Evolutionary conservation across 1,140 invertebrate genomes (phyloP), one percentile per base, ranked within the genome.

Genomic region (Calliopsis andreniformis): DNA sequence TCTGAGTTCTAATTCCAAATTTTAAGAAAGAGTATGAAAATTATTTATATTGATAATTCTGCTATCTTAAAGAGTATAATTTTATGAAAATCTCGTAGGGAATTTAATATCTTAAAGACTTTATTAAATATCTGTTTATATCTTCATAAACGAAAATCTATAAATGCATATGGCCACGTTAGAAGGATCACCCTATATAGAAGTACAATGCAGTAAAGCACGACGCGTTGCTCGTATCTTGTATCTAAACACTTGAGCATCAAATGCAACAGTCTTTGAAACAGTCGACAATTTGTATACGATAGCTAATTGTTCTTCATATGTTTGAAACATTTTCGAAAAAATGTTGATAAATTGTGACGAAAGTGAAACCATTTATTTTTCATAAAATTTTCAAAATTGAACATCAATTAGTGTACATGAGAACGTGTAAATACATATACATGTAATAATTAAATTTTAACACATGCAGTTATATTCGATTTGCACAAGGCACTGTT

Each of bases 401-500:
- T n/a, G 14, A 51, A 42, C 45, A n/a, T n/a, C 61, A 53, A 1
- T 45, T 59, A 45, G 32, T 59, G 56, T 12, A 67, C 42, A 14
- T 43, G n/a, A 76, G 14, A 61, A 80, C 35, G 71, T 72, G 69
- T 78, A 64, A 64, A 80, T 80, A 73, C 45, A 25, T 25, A 28
- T 43, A 45, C 55, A 73, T 49, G 58, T 62, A 42, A 58, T 18
- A 59, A 43, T 45, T 59, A 67, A n/a, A 66, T 61, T 63, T 71
- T 43, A 42, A 28, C 3, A 25, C 35, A n/a, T 58, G 3, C 28
- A 18, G 49, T 49, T 45, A 23, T 43, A 30, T 58, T 79, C 12
- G 47, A 28, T 42, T 30, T 14, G 25, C 63, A 45, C 56, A 25
- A 67, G 23, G 63, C 58, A 43, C 39, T 39, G 14, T 49, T 67